A percentile compares a stretch with the other conserved stretches of the same genome.
Conservation (phyloP, 1,140 invertebrate species). For the Trichoplusia ni region DNA sequence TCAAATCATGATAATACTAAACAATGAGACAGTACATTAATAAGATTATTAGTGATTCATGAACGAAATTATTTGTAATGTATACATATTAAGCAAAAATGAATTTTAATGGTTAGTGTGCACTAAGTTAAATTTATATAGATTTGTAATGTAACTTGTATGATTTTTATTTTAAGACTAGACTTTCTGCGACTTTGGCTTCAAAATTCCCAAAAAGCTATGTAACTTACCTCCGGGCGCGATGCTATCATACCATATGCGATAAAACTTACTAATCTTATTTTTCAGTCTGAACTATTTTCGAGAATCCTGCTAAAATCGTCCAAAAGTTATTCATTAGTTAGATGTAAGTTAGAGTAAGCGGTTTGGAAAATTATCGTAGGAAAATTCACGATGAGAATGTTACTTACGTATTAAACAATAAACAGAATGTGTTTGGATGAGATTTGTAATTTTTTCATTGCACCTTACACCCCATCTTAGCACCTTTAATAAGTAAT, state of each 20-base stretch:
- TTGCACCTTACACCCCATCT: too few species aligned
- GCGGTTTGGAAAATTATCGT: conserved; percentile 74
- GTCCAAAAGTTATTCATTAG: conserved; percentile 60
- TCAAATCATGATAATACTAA: conserved; percentile 50
- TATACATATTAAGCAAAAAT: conserved; percentile 61
- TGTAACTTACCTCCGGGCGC: conserved; percentile 29
- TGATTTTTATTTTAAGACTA: conserved; percentile 44
- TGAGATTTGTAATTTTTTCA: conserved; percentile 53
- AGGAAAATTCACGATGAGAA: conserved; percentile 59
- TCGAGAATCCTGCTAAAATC: conserved; percentile 45
- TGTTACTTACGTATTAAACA: conserved; percentile 71
- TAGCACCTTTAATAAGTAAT: background rate
- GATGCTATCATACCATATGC: conserved; percentile 18
- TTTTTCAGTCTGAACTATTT: conserved; percentile 31
- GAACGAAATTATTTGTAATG: conserved; percentile 64
- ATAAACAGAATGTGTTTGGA: conserved; percentile 75
- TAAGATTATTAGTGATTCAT: conserved; percentile 44
- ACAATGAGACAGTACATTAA: conserved; percentile 32
- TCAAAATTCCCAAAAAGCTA: conserved; percentile 43
- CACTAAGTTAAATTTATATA: conserved; percentile 59
- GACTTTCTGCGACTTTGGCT: conserved; percentile 42
- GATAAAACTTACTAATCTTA: conserved; percentile 15
- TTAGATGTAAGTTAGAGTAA: conserved; percentile 70
- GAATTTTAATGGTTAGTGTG: conserved; percentile 59
- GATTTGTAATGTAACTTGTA: conserved; percentile 39